Conservation (phyloP, 2,797 vertebrate species). For the Gymnothorax reevesii region DNA sequence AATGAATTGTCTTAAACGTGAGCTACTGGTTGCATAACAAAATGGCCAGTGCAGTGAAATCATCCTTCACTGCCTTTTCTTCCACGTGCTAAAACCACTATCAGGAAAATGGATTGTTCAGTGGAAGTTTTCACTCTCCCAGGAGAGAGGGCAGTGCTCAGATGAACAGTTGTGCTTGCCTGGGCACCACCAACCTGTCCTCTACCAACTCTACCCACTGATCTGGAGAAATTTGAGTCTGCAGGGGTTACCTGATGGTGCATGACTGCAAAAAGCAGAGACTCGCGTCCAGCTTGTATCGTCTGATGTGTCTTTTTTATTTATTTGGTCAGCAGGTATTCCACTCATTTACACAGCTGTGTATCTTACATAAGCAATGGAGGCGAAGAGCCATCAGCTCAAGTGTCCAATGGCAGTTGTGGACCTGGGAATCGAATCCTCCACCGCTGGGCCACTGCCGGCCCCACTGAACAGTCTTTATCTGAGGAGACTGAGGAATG, state of each 20-base stretch:
- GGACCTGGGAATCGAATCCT: not conserved
- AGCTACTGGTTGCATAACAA: not conserved
- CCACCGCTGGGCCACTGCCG: not conserved
- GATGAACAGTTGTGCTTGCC: not conserved
- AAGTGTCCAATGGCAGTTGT: not conserved
- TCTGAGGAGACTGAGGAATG: slow-evolving; percentile 4
- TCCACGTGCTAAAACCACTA: not conserved
- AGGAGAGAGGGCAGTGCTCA: not conserved
- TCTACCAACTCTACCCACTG: not conserved
- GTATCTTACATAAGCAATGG: not conserved
- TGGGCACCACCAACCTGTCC: not conserved
- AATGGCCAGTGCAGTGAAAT: not conserved
- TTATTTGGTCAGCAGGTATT: not conserved
- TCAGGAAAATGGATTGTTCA: not conserved
- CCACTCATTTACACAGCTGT: not conserved
- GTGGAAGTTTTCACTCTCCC: not conserved
- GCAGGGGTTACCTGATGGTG: not conserved
- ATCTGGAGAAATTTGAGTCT: not conserved
- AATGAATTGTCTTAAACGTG: not conserved
- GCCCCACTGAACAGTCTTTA: not conserved
- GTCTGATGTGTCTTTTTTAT: not conserved
- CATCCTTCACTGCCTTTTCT: not conserved
- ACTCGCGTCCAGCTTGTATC: not conserved
- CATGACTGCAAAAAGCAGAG: not conserved
- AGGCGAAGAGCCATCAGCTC: not conserved